Evolutionary conservation across 2,888 invertebrate species (phyloP).

Genomic region (Cephus nigrinus): DNA sequence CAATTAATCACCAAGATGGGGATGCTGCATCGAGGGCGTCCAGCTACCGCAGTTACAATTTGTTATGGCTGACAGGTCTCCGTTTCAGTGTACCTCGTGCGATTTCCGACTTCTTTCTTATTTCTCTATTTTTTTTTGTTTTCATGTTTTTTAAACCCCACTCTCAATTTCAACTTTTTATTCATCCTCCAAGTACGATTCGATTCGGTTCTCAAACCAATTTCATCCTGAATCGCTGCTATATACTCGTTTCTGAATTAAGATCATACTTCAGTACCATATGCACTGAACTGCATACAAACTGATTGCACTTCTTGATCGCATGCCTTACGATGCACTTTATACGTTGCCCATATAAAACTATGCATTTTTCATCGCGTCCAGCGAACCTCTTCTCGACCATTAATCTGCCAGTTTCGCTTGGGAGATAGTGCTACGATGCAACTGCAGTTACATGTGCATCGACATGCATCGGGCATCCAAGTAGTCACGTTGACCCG

Average conservation of each 20-base stretch:
- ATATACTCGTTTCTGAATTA: not conserved
- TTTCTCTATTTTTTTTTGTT: not conserved
- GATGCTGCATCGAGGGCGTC: conserved; percentile 37
- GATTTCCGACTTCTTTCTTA: not conserved
- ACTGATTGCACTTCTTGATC: not conserved
- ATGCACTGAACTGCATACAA: not conserved
- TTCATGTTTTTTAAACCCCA: not conserved
- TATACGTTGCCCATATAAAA: not conserved
- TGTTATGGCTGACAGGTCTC: conserved; percentile 60
- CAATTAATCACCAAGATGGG: conserved; percentile 55
- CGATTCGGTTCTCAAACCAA: not conserved
- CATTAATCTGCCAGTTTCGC: conserved; percentile 11
- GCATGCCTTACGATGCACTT: not conserved
- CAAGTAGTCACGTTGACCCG: conserved; percentile 34
- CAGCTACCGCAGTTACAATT: conserved; percentile 59
- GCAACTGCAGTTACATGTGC: conserved; percentile 35
- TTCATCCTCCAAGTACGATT: not conserved
- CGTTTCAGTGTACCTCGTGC: not conserved
- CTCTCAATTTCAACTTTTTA: not conserved
- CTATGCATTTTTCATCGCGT: not conserved
- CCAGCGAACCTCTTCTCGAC: not conserved
- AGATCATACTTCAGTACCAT: not conserved
- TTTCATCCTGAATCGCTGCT: not conserved
- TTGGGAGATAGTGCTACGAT: conserved; percentile 20
- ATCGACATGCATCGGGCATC: conserved; percentile 41